Base-by-base conservation (phyloP, 2,797 vertebrate species). In the Anabas testudineus region DNA sequence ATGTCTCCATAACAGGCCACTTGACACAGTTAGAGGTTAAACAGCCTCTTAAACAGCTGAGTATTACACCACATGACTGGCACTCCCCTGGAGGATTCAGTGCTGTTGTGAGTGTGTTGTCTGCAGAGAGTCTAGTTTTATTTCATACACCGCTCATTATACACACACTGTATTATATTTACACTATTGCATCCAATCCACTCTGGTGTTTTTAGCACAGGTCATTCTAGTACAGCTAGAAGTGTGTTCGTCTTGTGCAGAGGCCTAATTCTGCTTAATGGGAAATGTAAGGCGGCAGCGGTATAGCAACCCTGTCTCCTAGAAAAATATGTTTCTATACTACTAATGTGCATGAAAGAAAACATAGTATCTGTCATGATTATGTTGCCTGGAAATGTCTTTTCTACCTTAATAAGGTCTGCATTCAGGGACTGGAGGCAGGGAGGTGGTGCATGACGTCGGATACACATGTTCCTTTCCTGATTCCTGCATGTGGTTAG, bases 21-120 rank as follows among this genome's bases (percentile, higher is more conserved):
- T 88, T 82, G 78, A 86, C 82, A 79, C 72, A 74, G 74, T 80
- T 80, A 18, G 74, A 85, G 90, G 90, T 93, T 93, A 92, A 94
- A 90, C 78, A 78, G 87, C 83, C 87, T 88, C 91, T 91, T 88
- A 78, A 87, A 86, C 80, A 71, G 81, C 83, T 66, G 81, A 89
- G 85, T 82, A 65, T 86, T 69, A 41, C 85, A 72, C 76, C 85
- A 67, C 85, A 74, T 70, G 81, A 55, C 76, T 48, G 78, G 10
- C 74, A 4, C 59, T 71, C 71, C 76, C 83, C 85, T 53, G 2
- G 65, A 80, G 85, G 78, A 79, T 74, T 64, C 26, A 15, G 53
- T 54, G 59, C 67, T 48, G 70, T 67, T 81, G 73, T 55, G 81
- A 74, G 74, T 65, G 71, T 78, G 63, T 71, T 76, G 80, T 87